Percentiles rank a stretch among this genome's conserved stretches.
Evolutionary conservation across 2,113 vertebrate genomes (phyloP).

Genomic region (Garra rufa): DNA sequence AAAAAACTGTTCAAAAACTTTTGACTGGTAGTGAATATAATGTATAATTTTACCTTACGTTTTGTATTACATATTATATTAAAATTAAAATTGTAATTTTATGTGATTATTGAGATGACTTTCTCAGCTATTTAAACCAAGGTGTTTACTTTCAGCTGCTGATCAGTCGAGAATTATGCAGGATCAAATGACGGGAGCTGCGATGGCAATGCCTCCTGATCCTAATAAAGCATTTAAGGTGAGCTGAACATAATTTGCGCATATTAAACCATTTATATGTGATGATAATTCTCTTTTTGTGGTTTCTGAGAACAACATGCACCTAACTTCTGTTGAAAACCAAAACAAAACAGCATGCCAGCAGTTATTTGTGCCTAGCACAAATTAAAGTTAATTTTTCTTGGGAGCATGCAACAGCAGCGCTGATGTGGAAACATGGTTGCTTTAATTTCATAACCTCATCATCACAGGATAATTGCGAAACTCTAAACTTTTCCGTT

Average conservation of each 20-base stretch:
- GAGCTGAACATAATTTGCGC: background rate
- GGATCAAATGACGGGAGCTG: constrained; percentile 81
- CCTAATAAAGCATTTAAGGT: constrained; percentile 86
- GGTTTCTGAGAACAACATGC: background rate
- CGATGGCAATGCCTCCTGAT: constrained; percentile 78
- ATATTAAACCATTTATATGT: background rate
- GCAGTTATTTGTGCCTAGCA: constrained; percentile 1
- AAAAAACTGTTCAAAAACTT: too few species aligned
- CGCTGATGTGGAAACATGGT: background rate
- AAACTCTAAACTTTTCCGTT: background rate
- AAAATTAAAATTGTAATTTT: too few species aligned
- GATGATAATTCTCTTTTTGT: background rate
- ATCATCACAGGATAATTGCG: background rate
- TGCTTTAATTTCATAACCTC: constrained; percentile 24
- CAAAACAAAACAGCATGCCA: background rate
- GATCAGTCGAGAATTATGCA: constrained; percentile 80
- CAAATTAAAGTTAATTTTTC: background rate
- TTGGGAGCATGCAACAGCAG: background rate
- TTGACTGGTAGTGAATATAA: too few species aligned
- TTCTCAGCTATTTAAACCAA: background rate
- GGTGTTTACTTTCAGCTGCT: constrained; percentile 68
- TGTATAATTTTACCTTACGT: too few species aligned
- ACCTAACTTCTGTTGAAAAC: background rate
- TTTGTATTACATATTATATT: too few species aligned
- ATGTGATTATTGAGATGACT: background rate